These are phyloP conservation scores for Nothobranchius furzeri DNA, from an alignment of 2,113 vertebrate genomes.

Conservation along the genomic window DNA sequence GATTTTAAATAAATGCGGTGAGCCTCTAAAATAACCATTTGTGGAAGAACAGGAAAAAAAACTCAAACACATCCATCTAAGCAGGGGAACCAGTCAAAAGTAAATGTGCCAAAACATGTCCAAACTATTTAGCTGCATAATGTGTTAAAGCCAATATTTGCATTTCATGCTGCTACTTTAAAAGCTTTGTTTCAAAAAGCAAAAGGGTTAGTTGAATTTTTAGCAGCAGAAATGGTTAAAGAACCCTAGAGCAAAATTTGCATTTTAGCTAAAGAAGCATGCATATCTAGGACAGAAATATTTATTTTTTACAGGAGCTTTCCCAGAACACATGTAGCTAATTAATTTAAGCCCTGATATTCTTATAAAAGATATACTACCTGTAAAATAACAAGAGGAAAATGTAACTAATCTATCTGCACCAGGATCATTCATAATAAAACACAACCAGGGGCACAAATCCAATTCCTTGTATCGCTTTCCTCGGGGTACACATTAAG, in stretches of 20 bases:
- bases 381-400: slow-evolving; percentile 9
- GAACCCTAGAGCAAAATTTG: slow-evolving; percentile 26
- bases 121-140: neutral
- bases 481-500: slow-evolving; percentile 8
- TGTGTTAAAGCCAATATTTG: slow-evolving; percentile 25
- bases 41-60: slow-evolving; percentile 7
- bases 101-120: slow-evolving; percentile 12
- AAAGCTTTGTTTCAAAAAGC: slow-evolving; percentile 19
- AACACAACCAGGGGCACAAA: slow-evolving; percentile 56
- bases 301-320: slow-evolving; percentile 26
- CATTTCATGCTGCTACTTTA: slow-evolving; percentile 52
- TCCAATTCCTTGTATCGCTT: slow-evolving; percentile 32
- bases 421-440: slow-evolving; percentile 57
- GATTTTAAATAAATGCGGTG: slow-evolving; percentile 75
- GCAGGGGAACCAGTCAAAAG: slow-evolving; percentile 13
- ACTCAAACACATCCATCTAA: slow-evolving; percentile 29
- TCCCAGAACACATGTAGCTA: slow-evolving; percentile 40
- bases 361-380: slow-evolving; percentile 45
- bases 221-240: slow-evolving; percentile 23
- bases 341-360: slow-evolving; percentile 38
- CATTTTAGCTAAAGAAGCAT: slow-evolving; percentile 33
- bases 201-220: slow-evolving; percentile 52
- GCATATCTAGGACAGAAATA: slow-evolving; percentile 21
- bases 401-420: slow-evolving; percentile 39
- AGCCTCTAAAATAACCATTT: slow-evolving; percentile 47